A percentile compares a stretch with the other conserved stretches of the same genome.
Conservation (phyloP, 1,140 invertebrate species). For the Diuraphis noxia region DNA sequence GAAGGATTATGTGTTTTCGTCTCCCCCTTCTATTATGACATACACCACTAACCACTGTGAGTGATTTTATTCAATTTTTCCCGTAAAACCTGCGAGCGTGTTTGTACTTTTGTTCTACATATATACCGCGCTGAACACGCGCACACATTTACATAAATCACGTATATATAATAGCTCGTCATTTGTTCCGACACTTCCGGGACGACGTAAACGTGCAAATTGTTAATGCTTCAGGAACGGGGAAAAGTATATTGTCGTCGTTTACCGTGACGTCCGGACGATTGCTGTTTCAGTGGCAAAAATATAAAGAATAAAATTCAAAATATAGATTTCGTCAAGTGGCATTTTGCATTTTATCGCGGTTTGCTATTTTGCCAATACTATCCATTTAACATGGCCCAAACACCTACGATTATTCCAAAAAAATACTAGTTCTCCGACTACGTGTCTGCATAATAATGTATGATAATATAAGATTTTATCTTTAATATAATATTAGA, state of each 20-base stretch:
- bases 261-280: background rate
- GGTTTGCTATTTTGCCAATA: no score
- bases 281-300: background rate
- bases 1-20: background rate
- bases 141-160: background rate
- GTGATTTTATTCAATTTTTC: background rate
- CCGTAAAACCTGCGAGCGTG: background rate
- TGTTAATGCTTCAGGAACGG: background rate
- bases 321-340: background rate
- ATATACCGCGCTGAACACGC: background rate
- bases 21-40: background rate
- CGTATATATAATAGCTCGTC: constrained; percentile 16
- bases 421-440: background rate
- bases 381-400: no score
- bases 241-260: background rate
- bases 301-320: background rate
- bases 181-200: background rate
- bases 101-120: background rate
- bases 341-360: fast-evolving
- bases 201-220: background rate
- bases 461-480: no score
- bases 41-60: background rate
- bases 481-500: background rate
- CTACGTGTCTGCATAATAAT: no score
- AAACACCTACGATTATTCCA: background rate